Base-by-base conservation (phyloP, 2,113 vertebrate genomes). In the Muntiacus muntjak region DNA sequence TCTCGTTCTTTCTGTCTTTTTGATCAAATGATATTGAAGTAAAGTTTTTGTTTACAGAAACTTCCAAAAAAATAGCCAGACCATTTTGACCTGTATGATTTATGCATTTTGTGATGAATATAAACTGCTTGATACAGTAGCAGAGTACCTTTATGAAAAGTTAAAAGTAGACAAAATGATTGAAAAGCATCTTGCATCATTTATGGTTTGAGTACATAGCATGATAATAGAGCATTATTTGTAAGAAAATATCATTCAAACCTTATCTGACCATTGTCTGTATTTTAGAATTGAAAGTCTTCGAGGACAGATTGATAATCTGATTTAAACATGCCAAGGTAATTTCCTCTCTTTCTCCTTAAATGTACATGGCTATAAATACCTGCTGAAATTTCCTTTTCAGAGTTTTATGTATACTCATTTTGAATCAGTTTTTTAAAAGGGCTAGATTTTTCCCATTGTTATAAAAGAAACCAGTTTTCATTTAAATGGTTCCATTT, bases 371-470 rank as follows among this genome's bases (percentile, higher is more conserved):
- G 58, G 52, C 87, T 54, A 74, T 94, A 85, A 43, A 67, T 88
- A 71, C n/a, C 89, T 87, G 52, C 54, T 91, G 87, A 97, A 95
- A 96, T 95, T 90, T 87, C 60, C 17, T 87, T 90, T 93, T 97
- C 54, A 88, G 45, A 58, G 12, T 14, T 14, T 94, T 82, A 36
- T 86, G 17, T 95, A 54, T 60, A 87, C 30, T 87, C 10, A 10
- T 97, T 97, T 81, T 81, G 40, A 93, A 58, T 95, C 58, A 86
- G 52, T 90, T 98, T 95, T 97, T 96, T 96, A 89, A 90, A 6
- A 54, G 60, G 26, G 5, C 81, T 7, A 78, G 43, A 4, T 36
- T 95, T 90, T 52, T 64, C 26, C 92, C 26, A 16, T 54, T 85
- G 55, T 96, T 52, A 92, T 89, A 89, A 90, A 64, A 93, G 84